Evolutionary conservation across 2,888 invertebrate genomes (phyloP).

Genomic region (Mactromeris polynyma): DNA sequence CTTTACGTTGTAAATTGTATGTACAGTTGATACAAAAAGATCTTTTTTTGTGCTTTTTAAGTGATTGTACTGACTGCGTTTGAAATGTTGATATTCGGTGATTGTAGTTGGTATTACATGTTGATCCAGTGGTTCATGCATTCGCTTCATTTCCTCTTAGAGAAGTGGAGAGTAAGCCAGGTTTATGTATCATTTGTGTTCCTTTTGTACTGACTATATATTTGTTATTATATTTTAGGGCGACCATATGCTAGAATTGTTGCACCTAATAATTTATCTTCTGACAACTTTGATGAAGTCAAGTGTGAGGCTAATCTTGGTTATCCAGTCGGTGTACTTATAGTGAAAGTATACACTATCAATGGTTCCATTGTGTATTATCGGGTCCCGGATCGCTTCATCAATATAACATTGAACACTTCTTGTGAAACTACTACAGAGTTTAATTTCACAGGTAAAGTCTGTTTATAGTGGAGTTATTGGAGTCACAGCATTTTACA

Average conservation of each 20-base stretch:
- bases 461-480: too few species aligned
- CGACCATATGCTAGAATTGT: not conserved
- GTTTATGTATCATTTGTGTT: too few species aligned
- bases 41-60: too few species aligned
- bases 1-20: too few species aligned
- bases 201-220: not conserved
- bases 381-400: not conserved
- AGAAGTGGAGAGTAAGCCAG: too few species aligned
- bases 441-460: slow-evolving; percentile 9
- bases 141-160: too few species aligned
- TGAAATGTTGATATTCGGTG: too few species aligned
- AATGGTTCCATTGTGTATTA: not conserved
- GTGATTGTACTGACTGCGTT: too few species aligned
- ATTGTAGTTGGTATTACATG: too few species aligned
- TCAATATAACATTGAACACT: not conserved
- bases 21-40: too few species aligned
- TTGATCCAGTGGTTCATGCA: too few species aligned
- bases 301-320: not conserved
- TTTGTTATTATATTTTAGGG: not conserved
- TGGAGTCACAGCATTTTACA: too few species aligned
- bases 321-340: not conserved
- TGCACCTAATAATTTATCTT: not conserved
- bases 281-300: not conserved
- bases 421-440: not conserved
- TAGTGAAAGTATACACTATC: not conserved